Base-by-base conservation (phyloP, 2,113 vertebrate species). In the Myotis yumanensis region DNA sequence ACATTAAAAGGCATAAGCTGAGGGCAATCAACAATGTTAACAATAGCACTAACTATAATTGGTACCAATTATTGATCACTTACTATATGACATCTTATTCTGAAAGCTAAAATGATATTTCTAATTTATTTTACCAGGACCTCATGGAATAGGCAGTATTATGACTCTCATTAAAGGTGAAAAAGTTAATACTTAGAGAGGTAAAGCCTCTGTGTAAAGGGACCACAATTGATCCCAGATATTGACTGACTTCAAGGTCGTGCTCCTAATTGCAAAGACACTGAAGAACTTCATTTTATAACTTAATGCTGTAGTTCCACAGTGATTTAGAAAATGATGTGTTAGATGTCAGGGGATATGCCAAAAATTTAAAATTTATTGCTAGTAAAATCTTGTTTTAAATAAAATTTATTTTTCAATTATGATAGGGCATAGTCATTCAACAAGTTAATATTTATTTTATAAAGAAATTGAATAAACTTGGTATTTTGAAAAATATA, bases 291-390 rank as follows among this genome's bases (percentile, higher is more conserved):
- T 62, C 11, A 59, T 86, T 94, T 94, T 51, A 94, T 54, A 80
- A 81, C 22, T 82, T 91, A 79, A 57, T 82, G 11, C 6, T 82
- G 1, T 86, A 86, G 59, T 71, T 89, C 51, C 9, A 69, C 37
- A 76, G 17, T 43, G 22, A 89, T 89, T 83, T 91, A 81, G 46
- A 93, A 93, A 62, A 89, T 72, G 12, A 66, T 86, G 18, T 77
- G 3, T 35, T 72, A 37, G 15, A 43, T 86, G 22, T 59, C 54
- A 89, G 7, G 22, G 75, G 20, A 71, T 51, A 64, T 77, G 28
- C 9, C 62, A 91, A 40, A 90, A 86, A 83, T 59, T 28, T 91
- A 2, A 59, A 90, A 89, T 73, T 35, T 93, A 91, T 77, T 95
- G 23, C 9, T 7, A 62, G 51, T 52, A 86, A 92, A 64, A 66